Evolutionary conservation across 2,888 invertebrate species (phyloP), one percentile per base, ranked within the genome.

Genomic region (Andrena chrysosceles): DNA sequence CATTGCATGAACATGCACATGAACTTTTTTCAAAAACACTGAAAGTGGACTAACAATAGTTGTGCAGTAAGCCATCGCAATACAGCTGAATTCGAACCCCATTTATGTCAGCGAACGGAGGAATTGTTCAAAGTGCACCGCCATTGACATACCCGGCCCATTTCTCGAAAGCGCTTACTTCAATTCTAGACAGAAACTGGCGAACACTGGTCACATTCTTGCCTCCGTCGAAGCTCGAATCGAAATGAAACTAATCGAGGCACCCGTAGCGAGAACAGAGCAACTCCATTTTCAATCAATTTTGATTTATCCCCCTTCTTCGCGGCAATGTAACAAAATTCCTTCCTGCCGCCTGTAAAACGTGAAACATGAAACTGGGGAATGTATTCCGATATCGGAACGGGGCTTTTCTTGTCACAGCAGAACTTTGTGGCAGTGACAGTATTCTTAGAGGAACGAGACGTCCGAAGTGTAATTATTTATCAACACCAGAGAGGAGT

Each of bases 281-380:
- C 8, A 33, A 60, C 60, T 29, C 60, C 29, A 60, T 60, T 60
- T 33, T 16, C 60, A 60, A 31, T 59, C 59, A 59, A 29, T 59
- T 59, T 59, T 59, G 59, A 59, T 59, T 59, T 59, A 59, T 26
- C 13, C 16, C 3, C 59, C 59, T 59, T 59, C 29, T 26, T 2
- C 42, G 13, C 29, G 5, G 26, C 16, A 29, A 29, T 16, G 26
- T 29, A 16, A 26, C 29, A 16, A 5, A 59, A 59, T 29, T 59
- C 26, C 26, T 59, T 29, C 29, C 29, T 29, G 26, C 33, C 60
- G 29, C n/a, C 10, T 29, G 31, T n/a, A 60, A 29, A 31, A 31
- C 31, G 31, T 7, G n/a, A n/a, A 31, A 16, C 29, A 59, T 16
- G 59, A 13, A 56, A 13, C 23, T 23, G 54, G 8, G 4, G 13